phyloP scores from a whole-genome alignment of 1,140 invertebrate species.

The Sycobia sp. region DNA sequence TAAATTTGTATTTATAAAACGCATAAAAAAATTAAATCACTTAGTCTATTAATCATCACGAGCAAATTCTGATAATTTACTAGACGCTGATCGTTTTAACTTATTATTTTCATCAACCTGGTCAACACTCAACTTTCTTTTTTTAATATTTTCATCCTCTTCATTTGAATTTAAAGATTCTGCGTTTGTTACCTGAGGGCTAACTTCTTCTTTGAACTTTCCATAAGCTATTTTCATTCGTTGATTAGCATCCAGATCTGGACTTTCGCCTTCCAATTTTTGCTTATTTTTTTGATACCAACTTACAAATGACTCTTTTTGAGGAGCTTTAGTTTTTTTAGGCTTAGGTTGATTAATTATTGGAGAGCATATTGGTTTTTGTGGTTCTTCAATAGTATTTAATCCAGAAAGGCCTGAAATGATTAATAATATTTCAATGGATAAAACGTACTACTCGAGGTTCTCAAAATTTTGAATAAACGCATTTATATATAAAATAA shows the following conservation, averaged over 20 bases:
- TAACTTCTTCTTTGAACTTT: conserved; percentile 58
- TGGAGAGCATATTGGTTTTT: conserved; percentile 35
- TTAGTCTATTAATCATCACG: conserved; percentile 1
- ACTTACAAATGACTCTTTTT: conserved; percentile 60
- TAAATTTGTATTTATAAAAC: background rate
- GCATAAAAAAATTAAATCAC: background rate
- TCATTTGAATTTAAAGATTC: background rate
- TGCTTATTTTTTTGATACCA: conserved; percentile 66
- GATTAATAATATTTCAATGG: no score
- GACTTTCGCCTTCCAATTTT: conserved; percentile 62
- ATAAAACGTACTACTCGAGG: no score
- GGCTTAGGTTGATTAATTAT: conserved; percentile 27
- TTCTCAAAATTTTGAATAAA: no score
- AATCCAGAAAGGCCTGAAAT: conserved; percentile 46
- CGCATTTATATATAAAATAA: no score
- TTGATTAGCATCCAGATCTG: conserved; percentile 61
- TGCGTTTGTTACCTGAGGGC: background rate
- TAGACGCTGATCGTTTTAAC: conserved; percentile 40
- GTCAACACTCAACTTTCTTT: conserved; percentile 30
- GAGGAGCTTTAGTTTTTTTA: conserved; percentile 38
- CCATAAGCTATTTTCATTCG: conserved; percentile 63
- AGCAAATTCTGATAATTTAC: conserved; percentile 41
- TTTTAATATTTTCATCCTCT: conserved; percentile 15
- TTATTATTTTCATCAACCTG: conserved; percentile 33
- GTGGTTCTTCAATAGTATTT: conserved; percentile 42